A percentile compares a stretch with the other conserved stretches of the same genome.
These are phyloP conservation scores for Pangasius djambal DNA, from an alignment of 2,797 vertebrate genomes.

Conservation along the genomic window DNA sequence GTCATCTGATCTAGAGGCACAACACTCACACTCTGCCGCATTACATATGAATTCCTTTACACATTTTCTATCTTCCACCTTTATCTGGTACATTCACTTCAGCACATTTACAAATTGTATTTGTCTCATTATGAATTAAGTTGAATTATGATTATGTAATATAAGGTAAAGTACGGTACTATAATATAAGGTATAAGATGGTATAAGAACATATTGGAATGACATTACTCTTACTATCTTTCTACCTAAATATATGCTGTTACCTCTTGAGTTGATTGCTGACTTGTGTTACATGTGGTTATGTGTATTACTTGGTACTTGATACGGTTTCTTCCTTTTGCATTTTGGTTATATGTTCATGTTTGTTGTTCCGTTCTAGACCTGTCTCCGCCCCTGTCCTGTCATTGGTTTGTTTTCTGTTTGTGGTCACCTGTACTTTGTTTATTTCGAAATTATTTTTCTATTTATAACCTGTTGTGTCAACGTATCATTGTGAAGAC, in stretches of 20 bases:
- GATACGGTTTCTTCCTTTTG: background rate
- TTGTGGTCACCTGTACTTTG: background rate
- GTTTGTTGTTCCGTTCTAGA: background rate
- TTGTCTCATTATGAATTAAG: background rate
- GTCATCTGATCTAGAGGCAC: conserved; percentile 7
- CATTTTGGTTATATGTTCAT: background rate
- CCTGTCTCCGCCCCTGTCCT: background rate
- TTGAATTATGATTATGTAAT: background rate
- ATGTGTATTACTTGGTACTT: background rate
- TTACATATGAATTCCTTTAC: conserved; percentile 13
- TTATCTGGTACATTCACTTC: background rate
- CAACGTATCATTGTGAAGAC: background rate
- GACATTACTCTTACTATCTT: background rate
- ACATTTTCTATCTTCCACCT: background rate
- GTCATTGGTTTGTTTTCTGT: background rate
- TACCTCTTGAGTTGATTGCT: background rate
- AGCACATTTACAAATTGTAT: background rate
- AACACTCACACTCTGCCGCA: conserved; percentile 12
- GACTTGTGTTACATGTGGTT: background rate
- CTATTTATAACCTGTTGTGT: background rate
- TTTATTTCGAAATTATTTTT: background rate
- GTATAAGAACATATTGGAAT: background rate
- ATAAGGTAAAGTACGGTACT: background rate
- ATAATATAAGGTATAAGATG: background rate
- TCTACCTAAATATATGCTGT: background rate